Percentiles rank a stretch among this genome's conserved stretches.
Conservation (phyloP, 1,140 invertebrate species). For the Papilio glaucus region DNA sequence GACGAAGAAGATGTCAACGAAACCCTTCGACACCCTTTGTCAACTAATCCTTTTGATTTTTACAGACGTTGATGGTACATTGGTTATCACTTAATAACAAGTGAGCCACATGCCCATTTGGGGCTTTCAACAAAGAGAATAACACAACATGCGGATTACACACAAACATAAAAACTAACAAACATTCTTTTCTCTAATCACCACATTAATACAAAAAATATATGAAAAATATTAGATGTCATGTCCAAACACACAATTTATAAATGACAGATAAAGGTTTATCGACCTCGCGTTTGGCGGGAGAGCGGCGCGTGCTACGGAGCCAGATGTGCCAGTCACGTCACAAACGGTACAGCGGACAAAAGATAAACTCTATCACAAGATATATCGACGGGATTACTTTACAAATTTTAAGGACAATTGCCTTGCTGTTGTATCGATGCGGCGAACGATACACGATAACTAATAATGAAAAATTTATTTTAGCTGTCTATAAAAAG, state of each 20-base stretch:
- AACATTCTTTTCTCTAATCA: no score
- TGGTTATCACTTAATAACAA: no score
- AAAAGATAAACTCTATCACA: constrained; percentile 69
- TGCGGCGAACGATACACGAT: constrained; percentile 45
- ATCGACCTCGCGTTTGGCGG: constrained; percentile 61
- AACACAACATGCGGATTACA: no score
- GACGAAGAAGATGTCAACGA: no score
- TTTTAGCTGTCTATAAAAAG: constrained; percentile 59
- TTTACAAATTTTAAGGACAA: constrained; percentile 77
- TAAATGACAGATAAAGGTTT: constrained; percentile 42
- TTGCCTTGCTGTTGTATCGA: constrained; percentile 42
- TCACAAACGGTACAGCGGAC: constrained; percentile 70
- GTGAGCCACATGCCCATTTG: no score
- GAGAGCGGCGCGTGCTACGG: constrained; percentile 62
- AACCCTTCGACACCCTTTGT: no score
- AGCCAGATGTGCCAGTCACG: constrained; percentile 74
- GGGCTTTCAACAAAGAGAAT: no score
- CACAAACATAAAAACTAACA: no score
- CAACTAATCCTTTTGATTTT: no score
- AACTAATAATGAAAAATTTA: constrained; percentile 70
- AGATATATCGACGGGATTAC: constrained; percentile 76
- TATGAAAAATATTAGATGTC: no score
- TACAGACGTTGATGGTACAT: no score
- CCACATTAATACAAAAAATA: constrained; percentile 16
- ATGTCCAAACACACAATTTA: no score